Base-by-base conservation (phyloP, 2,113 vertebrate genomes). In the Grantiella picta region DNA sequence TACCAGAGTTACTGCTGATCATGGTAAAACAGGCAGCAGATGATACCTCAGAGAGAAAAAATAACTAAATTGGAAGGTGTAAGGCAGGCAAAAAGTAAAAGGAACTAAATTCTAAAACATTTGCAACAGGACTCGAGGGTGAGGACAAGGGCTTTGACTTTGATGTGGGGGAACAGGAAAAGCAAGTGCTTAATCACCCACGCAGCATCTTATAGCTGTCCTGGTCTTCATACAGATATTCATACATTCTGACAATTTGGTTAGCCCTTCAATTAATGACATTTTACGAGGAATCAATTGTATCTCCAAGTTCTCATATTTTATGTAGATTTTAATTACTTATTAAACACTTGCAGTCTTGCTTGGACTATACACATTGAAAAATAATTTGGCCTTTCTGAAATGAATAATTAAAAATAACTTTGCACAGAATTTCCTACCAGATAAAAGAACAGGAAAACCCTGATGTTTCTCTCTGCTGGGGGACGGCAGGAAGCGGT, bases 301-400 rank as follows among this genome's bases (percentile, higher is more conserved):
- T 47, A 77, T 40, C 31, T 95, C 54, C 47, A 81, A 85, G 7
- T 73, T 94, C 44, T 92, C 40, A 82, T 85, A 9, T 86, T 93
- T 88, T 78, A 63, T 86, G 59, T 42, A 73, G 54, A 11, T 87
- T 92, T 95, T 82, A 92, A 82, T 91, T 91, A 91, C 27, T 80
- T 91, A 93, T 87, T 92, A 72, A 95, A 71, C 22, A 71, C 28
- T 72, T 57, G 40, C 3, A 61, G 45, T 35, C 73, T 82, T 80
- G 4, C 45, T 89, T 85, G 61, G 25, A 49, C 59, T 69, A 45
- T 8, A 71, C 6, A 20, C 33, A 18, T 11, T 82, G 33, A 82
- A 94, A 90, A 92, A 82, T 44, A 80, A 82, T 50, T 11, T 82
- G 9, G 12, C 15, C 8, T 71, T 94, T 88, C 82, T 66, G 18